These are phyloP conservation scores for Drosophila merina DNA, from an alignment of 2,888 invertebrate species.

Conservation along the genomic window DNA sequence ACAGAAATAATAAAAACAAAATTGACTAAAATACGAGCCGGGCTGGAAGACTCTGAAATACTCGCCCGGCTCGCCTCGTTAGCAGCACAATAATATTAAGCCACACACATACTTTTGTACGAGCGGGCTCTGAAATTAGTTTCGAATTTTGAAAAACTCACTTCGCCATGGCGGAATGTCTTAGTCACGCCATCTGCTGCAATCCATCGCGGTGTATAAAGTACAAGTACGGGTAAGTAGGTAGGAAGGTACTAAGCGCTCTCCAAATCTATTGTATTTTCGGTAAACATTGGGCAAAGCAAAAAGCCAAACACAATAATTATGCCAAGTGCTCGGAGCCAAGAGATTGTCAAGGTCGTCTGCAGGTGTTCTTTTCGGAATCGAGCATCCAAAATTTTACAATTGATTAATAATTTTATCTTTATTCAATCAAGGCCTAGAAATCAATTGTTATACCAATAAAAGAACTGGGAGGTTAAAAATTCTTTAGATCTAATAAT, in stretches of 20 bases:
- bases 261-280: conserved; percentile 14
- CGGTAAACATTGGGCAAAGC: conserved; percentile 22
- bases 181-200: conserved; percentile 74
- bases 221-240: conserved; percentile 12
- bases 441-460: not conserved
- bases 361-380: conserved; percentile 5
- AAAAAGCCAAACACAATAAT: conserved; percentile 19
- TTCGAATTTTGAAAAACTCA: conserved; percentile 71
- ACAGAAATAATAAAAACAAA: conserved; percentile 22
- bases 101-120: conserved; percentile 32
- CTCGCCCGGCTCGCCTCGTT: conserved; percentile 57
- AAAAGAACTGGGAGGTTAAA: not conserved
- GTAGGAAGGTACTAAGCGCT: conserved; percentile 34
- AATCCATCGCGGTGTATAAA: conserved; percentile 16
- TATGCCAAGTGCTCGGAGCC: conserved; percentile 16
- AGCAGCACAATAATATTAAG: conserved; percentile 44
- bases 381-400: not conserved
- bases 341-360: conserved; percentile 30
- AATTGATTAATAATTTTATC: not conserved
- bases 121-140: conserved; percentile 66
- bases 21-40: conserved; percentile 39
- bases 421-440: not conserved
- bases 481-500: too few species aligned
- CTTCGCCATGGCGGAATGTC: conserved; percentile 73
- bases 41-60: conserved; percentile 13